phyloP scores from a whole-genome alignment of 2,113 vertebrate genomes.

The Callocephalon fimbriatum region DNA sequence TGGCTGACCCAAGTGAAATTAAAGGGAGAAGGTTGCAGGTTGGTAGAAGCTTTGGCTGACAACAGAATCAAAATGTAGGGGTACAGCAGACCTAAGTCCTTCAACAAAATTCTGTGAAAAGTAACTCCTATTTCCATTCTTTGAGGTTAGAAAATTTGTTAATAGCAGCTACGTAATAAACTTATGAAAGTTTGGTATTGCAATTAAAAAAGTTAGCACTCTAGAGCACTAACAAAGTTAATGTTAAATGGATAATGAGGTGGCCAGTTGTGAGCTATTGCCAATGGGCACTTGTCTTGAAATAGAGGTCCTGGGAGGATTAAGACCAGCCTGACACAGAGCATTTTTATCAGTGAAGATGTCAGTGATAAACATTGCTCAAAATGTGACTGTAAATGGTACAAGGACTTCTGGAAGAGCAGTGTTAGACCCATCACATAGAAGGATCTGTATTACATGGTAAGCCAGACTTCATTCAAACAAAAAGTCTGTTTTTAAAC shows the following conservation, averaged over 20 bases:
- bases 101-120: background rate
- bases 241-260: background rate
- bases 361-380: background rate
- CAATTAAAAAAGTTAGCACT: background rate
- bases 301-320: background rate
- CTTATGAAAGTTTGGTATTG: background rate
- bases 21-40: background rate
- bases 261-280: background rate
- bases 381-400: background rate
- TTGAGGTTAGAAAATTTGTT: background rate
- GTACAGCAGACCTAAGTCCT: accelerated
- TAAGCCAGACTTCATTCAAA: background rate
- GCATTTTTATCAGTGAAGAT: background rate
- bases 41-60: background rate
- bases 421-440: background rate
- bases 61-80: background rate
- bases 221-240: background rate
- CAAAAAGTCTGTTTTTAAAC: background rate
- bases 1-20: background rate
- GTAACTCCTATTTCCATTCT: background rate
- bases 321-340: background rate
- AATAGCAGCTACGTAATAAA: background rate
- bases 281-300: background rate
- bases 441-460: background rate
- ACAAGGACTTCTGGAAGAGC: background rate